phyloP scores from a whole-genome alignment of 2,888 invertebrate genomes.

The Ligdia adustata region DNA sequence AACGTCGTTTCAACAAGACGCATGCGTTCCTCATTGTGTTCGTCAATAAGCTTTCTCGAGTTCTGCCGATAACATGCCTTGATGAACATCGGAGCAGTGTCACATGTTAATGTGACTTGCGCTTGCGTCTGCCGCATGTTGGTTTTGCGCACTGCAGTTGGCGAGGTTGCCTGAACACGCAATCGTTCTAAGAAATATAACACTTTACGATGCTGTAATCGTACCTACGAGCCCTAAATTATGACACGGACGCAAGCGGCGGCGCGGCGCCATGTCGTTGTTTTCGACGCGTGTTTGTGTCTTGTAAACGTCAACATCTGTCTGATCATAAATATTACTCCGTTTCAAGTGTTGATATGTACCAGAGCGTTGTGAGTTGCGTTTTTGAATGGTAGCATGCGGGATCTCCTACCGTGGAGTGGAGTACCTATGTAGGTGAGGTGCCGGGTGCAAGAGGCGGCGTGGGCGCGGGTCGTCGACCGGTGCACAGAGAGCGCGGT shows the following conservation, averaged over 20 bases:
- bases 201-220: conserved; percentile 57
- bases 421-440: conserved; percentile 36
- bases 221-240: too few species aligned
- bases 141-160: conserved; percentile 74
- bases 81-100: conserved; percentile 48
- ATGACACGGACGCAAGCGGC: conserved; percentile 23
- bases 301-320: conserved; percentile 6
- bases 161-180: conserved; percentile 46
- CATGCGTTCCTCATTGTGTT: conserved; percentile 4
- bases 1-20: conserved; percentile 1
- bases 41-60: conserved; percentile 38
- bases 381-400: conserved; percentile 9
- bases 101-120: conserved; percentile 51
- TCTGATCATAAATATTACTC: conserved; percentile 4
- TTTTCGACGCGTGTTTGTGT: conserved; percentile 1
- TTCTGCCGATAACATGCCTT: conserved; percentile 33
- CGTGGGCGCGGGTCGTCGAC: conserved; percentile 80
- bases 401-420: conserved; percentile 18
- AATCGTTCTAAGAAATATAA: conserved; percentile 58
- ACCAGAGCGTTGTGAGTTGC: too few species aligned
- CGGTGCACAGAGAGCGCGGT: conserved; percentile 59
- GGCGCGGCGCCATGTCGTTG: background rate
- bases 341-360: background rate
- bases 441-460: conserved; percentile 71
- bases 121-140: conserved; percentile 56